phyloP scores from a whole-genome alignment of 2,113 vertebrate species.

The Sinocyclocheilus maitianheensis region DNA sequence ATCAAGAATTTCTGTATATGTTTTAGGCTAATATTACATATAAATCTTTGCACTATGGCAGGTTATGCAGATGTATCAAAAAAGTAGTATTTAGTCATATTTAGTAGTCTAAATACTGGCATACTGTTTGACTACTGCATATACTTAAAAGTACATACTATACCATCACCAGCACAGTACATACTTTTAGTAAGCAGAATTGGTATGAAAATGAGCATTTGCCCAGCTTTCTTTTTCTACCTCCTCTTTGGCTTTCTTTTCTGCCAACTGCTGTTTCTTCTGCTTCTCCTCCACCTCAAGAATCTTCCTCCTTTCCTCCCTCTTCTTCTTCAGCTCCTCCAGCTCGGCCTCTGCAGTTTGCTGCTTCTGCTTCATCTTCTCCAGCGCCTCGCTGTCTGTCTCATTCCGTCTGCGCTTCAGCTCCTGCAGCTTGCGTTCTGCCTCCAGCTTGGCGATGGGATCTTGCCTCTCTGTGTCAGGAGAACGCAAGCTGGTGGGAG shows the following conservation, averaged over 20 bases:
- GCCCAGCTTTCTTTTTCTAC: constrained; percentile 57
- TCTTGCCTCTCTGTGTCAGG: constrained; percentile 70
- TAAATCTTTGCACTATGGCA: too few species aligned
- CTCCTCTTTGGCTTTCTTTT: constrained; percentile 89
- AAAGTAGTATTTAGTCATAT: too few species aligned
- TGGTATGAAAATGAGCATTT: not conserved
- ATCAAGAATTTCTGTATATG: too few species aligned
- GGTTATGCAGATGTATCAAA: too few species aligned
- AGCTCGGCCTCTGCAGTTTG: constrained; percentile 86
- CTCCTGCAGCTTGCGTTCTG: constrained; percentile 84
- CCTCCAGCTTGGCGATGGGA: constrained; percentile 74
- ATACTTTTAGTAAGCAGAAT: not conserved
- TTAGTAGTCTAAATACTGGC: not conserved
- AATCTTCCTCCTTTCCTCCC: constrained; percentile 90
- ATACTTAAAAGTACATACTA: not conserved
- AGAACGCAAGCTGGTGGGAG: constrained; percentile 60
- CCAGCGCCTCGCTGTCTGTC: constrained; percentile 82
- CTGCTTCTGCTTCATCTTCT: constrained; percentile 93
- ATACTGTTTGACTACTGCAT: too few species aligned
- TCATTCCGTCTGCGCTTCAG: constrained; percentile 83
- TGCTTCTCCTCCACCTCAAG: constrained; percentile 90
- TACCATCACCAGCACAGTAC: not conserved
- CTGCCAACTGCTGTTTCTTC: constrained; percentile 85
- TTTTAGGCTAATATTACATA: too few species aligned
- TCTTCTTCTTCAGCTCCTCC: constrained; percentile 89